Percentiles rank a stretch among this genome's conserved stretches.
These are phyloP conservation scores for Cosmorhoe ocellata DNA, from an alignment of 2,888 invertebrate genomes.

Conservation along the genomic window DNA sequence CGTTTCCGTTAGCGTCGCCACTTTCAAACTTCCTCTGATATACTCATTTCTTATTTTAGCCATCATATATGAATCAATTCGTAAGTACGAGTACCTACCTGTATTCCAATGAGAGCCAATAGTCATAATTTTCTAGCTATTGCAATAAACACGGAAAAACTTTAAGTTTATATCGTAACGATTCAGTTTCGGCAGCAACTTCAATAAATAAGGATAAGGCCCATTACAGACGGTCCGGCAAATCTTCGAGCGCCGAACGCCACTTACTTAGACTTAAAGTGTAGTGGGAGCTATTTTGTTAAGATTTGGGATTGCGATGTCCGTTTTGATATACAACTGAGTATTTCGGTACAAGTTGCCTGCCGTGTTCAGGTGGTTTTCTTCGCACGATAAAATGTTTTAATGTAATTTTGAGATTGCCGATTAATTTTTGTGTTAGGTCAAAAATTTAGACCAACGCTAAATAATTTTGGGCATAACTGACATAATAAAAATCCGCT, in stretches of 20 bases:
- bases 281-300: constrained; percentile 74
- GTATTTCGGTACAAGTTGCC: constrained; percentile 14
- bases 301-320: constrained; percentile 76
- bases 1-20: no score
- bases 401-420: no score
- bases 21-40: no score
- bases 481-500: no score
- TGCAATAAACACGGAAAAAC: constrained; percentile 48
- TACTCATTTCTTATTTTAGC: no score
- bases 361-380: constrained; percentile 5
- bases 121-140: not conserved
- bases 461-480: no score
- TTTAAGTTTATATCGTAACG: constrained; percentile 61
- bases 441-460: no score
- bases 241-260: constrained; percentile 80
- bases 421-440: no score
- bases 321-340: constrained; percentile 63
- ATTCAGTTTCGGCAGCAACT: constrained; percentile 60
- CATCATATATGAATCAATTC: no score
- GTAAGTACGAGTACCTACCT: no score
- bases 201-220: constrained; percentile 81
- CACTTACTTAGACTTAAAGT: constrained; percentile 82
- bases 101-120: constrained; percentile 9
- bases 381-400: not conserved
- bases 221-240: constrained; percentile 82